phyloP scores from a whole-genome alignment of 2,113 vertebrate species.

The Physeter macrocephalus region DNA sequence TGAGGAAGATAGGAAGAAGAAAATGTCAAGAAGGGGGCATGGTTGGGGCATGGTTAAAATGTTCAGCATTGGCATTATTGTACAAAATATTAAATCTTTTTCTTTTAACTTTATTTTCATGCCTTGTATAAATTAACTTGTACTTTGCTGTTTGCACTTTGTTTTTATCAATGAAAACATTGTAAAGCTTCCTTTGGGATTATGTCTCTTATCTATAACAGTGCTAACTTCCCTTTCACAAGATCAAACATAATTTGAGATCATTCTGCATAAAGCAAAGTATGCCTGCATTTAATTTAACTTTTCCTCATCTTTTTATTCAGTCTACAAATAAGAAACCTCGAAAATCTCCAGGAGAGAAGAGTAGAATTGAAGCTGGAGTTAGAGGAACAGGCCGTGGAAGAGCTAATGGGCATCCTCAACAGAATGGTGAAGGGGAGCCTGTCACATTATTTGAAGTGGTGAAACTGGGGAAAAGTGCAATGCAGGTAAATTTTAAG shows the following conservation, averaged over 20 bases:
- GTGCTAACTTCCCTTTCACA: background rate
- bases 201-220: background rate
- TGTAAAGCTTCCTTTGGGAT: background rate
- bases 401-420: constrained; percentile 92
- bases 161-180: background rate
- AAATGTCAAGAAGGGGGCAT: background rate
- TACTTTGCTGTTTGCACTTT: background rate
- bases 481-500: constrained; percentile 91
- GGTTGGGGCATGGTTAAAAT: background rate
- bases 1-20: background rate
- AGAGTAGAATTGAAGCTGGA: constrained; percentile 81
- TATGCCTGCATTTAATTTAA: constrained; percentile 51
- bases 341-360: constrained; percentile 90
- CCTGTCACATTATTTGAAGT: constrained; percentile 96
- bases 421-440: constrained; percentile 94
- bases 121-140: background rate
- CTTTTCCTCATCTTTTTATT: constrained; percentile 68
- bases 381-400: constrained; percentile 83
- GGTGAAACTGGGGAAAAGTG: constrained; percentile 95
- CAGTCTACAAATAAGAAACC: constrained; percentile 94
- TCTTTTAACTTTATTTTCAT: background rate
- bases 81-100: background rate
- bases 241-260: background rate
- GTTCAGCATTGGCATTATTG: background rate
- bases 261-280: background rate